Evolutionary conservation across 1,140 invertebrate species (phyloP).

Genomic region (Achatina immaculata): DNA sequence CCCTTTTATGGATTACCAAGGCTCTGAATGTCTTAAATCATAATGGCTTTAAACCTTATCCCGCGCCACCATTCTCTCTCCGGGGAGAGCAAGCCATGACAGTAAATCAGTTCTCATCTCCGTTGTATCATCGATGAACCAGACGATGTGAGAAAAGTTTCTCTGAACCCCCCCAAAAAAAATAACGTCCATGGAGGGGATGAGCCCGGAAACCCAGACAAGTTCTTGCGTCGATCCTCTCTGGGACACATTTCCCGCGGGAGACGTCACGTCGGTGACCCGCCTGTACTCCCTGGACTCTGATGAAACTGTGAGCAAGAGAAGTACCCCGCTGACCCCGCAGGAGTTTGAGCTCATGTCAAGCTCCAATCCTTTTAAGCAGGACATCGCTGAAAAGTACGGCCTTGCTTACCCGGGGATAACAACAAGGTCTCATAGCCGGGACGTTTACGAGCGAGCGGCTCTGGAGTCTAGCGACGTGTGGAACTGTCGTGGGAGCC

Average conservation of each 20-base stretch:
- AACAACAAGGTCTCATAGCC: constrained; percentile 12
- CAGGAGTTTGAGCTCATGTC: constrained; percentile 35
- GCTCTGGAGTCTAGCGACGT: neutral
- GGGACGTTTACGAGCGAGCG: neutral
- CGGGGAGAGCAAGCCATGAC: neutral
- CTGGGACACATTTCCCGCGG: neutral
- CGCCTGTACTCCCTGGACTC: neutral
- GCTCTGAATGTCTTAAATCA: neutral
- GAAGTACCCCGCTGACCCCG: constrained; percentile 27
- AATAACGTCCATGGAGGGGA: constrained; percentile 13
- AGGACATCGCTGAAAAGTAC: constrained; percentile 38
- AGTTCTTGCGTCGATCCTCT: neutral
- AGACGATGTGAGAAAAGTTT: neutral
- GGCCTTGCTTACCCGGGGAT: constrained; percentile 25
- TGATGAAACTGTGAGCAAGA: neutral
- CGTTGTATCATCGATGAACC: neutral
- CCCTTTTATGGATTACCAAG: neutral
- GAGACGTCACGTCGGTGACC: neutral
- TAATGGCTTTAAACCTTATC: neutral
- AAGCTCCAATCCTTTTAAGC: constrained; percentile 34
- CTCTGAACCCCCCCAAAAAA: neutral
- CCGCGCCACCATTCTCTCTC: neutral
- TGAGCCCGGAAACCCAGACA: neutral
- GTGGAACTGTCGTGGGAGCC: neutral
- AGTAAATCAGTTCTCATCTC: neutral